Evolutionary conservation across 2,888 invertebrate genomes (phyloP), one percentile per base, ranked within the genome.

Genomic region (Pollenia labialis): DNA sequence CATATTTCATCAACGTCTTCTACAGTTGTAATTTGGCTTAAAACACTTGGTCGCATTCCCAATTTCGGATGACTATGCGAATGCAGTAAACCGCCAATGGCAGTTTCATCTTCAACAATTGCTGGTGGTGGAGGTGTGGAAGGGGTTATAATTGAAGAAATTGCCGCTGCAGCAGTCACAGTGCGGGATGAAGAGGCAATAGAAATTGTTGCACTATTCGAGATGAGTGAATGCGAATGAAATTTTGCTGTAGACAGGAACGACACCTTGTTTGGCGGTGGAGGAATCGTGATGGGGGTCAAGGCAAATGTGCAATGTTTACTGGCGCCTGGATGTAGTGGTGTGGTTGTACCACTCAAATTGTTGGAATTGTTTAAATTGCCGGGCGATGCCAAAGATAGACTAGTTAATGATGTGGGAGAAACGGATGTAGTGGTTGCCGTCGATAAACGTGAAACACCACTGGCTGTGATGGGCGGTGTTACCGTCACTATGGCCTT

Each of bases 221-320:
- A 52, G 4, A 62, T 79, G 11, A 69, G 40, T 16, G 23, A 88
- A 76, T 69, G 88, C 84, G 75, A 89, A 88, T 76, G 90, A 48
- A 87, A 88, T 60, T 87, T 88, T 7, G 88, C 88, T 3, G 88
- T 88, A 16, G 87, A 79, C n/a, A 88, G 76, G 66, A 89, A 89
- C 9, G 88, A 88, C 2, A 87, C 77, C 75, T 89, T 88, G 62
- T 84, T 85, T 48, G 88, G 76, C 81, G 91, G 76, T 88, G 90
- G 88, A 8, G 91, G 91, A 84, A 91, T 91, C 9, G 90, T 90
- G 81, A 90, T 91, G 32, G 93, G 91, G 4, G 91, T 90, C 62
- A 92, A 81, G 10, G 92, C 91, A 87, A 93, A 93, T 58, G 91
- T 92, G 81, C 92, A 92, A 77, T 93, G 93, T 85, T 93, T 93